A percentile compares a stretch with the other conserved stretches of the same genome.
These are phyloP conservation scores for Acanthopleura granulata DNA, from an alignment of 2,888 invertebrate genomes.

Conservation along the genomic window DNA sequence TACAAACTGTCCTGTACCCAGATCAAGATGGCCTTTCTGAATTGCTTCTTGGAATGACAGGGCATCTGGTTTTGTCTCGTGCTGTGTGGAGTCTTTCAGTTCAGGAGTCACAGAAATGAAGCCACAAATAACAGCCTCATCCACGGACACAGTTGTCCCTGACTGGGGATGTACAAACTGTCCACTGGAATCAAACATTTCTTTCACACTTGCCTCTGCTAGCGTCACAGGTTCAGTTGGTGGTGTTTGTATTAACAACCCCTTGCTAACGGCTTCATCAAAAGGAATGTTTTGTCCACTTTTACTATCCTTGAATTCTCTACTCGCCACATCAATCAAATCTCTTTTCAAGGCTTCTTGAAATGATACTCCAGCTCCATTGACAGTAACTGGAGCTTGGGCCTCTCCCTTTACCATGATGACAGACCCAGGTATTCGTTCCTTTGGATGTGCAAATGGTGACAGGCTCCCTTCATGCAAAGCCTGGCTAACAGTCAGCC, in stretches of 20 bases:
- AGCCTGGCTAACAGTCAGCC: constrained; percentile 82
- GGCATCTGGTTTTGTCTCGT: constrained; percentile 25
- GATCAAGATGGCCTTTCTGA: constrained; percentile 87
- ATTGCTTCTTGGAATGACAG: constrained; percentile 90
- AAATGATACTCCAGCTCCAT: constrained; percentile 62
- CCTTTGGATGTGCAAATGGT: constrained; percentile 65
- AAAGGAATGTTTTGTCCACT: constrained; percentile 84
- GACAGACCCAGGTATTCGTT: constrained; percentile 45
- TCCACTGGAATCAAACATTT: constrained; percentile 73
- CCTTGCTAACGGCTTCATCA: constrained; percentile 85
- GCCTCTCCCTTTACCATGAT: constrained; percentile 52
- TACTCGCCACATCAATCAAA: constrained; percentile 22
- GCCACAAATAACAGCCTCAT: constrained; percentile 86
- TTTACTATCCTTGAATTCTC: constrained; percentile 82
- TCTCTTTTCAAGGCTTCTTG: constrained; percentile 27
- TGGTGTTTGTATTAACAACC: constrained; percentile 71
- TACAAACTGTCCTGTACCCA: constrained; percentile 67
- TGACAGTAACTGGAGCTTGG: neutral
- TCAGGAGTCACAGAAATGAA: constrained; percentile 68
- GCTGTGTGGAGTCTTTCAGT: constrained; percentile 28
- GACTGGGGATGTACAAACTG: constrained; percentile 86
- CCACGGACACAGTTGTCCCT: constrained; percentile 84
- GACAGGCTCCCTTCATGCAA: constrained; percentile 69
- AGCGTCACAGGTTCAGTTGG: constrained; percentile 32
- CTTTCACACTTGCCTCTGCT: constrained; percentile 36